A percentile compares a stretch with the other conserved stretches of the same genome.
phyloP scores from a whole-genome alignment of 2,797 vertebrate genomes.

The Sebastiscus tertius region DNA sequence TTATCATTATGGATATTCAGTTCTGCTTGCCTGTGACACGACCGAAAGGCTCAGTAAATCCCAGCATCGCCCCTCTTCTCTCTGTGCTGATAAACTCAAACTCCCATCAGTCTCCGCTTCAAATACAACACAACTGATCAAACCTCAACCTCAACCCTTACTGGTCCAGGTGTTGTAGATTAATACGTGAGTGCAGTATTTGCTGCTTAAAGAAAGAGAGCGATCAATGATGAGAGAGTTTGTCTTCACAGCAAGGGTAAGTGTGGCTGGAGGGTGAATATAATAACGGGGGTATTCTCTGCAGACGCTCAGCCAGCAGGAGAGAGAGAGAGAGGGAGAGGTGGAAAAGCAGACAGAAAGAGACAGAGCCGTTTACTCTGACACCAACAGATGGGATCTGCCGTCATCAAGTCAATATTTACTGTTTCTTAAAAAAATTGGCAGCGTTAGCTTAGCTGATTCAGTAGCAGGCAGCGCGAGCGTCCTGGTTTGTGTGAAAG shows the following conservation, averaged over 20 bases:
- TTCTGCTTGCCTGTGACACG: neutral
- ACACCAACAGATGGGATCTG: constrained; percentile 65
- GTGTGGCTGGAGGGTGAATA: constrained; percentile 57
- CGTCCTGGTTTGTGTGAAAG: constrained; percentile 46
- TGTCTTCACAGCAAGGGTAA: constrained; percentile 64
- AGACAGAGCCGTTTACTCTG: constrained; percentile 42
- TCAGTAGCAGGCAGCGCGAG: constrained; percentile 31
- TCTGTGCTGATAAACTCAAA: constrained; percentile 15
- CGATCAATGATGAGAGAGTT: constrained; percentile 40
- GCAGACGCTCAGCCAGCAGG: constrained; percentile 44
- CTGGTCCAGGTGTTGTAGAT: constrained; percentile 27
- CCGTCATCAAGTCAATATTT: constrained; percentile 75
- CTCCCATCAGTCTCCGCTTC: constrained; percentile 3
- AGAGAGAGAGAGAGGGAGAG: neutral
- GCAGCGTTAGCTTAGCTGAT: constrained; percentile 47
- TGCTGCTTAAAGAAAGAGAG: constrained; percentile 29
- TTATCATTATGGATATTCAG: neutral
- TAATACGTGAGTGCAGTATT: constrained; percentile 2
- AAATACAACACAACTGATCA: constrained; percentile 5
- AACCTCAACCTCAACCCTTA: neutral
- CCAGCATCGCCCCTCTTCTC: neutral
- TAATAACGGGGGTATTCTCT: constrained; percentile 63
- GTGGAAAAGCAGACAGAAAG: constrained; percentile 26
- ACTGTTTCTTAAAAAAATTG: constrained; percentile 63
- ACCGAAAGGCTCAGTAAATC: constrained; percentile 10